These are phyloP conservation scores for Cyclina sinensis DNA, from an alignment of 1,140 invertebrate species.

Conservation along the genomic window DNA sequence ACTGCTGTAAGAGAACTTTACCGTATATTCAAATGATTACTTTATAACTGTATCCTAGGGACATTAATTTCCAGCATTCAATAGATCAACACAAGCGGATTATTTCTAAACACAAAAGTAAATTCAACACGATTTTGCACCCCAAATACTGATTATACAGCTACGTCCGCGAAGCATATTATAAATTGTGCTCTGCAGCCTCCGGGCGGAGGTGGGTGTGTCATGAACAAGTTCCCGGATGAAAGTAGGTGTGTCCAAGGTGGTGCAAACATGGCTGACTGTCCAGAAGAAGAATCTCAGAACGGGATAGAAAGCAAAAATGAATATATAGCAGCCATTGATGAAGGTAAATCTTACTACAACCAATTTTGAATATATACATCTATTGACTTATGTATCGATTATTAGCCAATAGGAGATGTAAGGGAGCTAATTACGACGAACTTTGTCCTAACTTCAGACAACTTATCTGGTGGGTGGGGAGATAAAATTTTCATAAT, in stretches of 20 bases:
- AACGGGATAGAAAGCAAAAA: conserved; percentile 10
- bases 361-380: not conserved
- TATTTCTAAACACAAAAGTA: too few species aligned
- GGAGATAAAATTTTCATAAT: not conserved
- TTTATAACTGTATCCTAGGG: too few species aligned
- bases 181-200: conserved; percentile 7
- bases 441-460: conserved; percentile 20
- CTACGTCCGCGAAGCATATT: too few species aligned
- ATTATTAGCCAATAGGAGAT: not conserved
- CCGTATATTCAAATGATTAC: too few species aligned
- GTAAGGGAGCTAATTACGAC: conserved; percentile 35
- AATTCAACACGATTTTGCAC: too few species aligned
- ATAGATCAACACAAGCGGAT: too few species aligned
- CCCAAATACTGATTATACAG: too few species aligned
- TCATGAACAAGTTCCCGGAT: conserved; percentile 32
- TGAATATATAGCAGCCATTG: not conserved
- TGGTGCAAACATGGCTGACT: conserved; percentile 40
- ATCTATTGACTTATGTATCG: not conserved
- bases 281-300: conserved; percentile 16
- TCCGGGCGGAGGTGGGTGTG: conserved; percentile 46
- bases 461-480: not conserved
- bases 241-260: conserved; percentile 46
- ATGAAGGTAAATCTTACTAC: not conserved
- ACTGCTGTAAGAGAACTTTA: too few species aligned
- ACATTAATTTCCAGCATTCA: too few species aligned